A percentile compares a stretch with the other conserved stretches of the same genome.
phyloP scores from a whole-genome alignment of 2,113 vertebrate species.

The Ellobius talpinus region DNA sequence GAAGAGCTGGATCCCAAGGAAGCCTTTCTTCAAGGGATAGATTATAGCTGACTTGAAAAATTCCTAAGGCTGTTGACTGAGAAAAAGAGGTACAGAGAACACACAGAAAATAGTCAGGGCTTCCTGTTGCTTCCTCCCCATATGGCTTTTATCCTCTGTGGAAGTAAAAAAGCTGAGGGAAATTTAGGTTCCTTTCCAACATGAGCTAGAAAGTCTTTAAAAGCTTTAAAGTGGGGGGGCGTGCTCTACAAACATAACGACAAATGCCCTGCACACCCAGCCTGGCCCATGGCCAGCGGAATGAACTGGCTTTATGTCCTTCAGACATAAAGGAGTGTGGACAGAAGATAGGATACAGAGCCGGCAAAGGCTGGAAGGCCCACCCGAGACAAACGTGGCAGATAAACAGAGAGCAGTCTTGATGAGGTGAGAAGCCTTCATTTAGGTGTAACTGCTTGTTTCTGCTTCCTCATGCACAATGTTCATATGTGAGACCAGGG shows the following conservation, averaged over 20 bases:
- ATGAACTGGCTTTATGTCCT: background rate
- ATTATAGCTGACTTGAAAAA: constrained; percentile 70
- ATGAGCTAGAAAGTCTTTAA: constrained; percentile 10
- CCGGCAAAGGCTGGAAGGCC: background rate
- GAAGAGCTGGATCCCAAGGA: constrained; percentile 35
- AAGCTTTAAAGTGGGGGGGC: background rate
- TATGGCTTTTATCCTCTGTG: background rate
- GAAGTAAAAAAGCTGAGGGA: constrained; percentile 38
- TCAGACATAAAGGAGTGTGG: background rate
- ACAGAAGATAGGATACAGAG: background rate
- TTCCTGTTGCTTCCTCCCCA: background rate
- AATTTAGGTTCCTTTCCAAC: constrained; percentile 67
- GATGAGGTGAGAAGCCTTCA: background rate
- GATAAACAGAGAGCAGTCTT: background rate
- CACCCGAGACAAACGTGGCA: background rate
- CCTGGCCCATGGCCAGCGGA: background rate
- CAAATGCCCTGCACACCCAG: background rate
- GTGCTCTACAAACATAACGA: background rate
- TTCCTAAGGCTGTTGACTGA: constrained; percentile 64
- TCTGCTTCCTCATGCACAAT: background rate
- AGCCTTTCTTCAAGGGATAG: constrained; percentile 63
- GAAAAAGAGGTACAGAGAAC: constrained; percentile 39
- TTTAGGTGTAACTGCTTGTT: background rate
- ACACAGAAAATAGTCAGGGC: constrained; percentile 39
- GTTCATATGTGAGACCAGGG: background rate